Conservation (phyloP, 2,888 invertebrate species). For the Argynnis bischoffii region DNA sequence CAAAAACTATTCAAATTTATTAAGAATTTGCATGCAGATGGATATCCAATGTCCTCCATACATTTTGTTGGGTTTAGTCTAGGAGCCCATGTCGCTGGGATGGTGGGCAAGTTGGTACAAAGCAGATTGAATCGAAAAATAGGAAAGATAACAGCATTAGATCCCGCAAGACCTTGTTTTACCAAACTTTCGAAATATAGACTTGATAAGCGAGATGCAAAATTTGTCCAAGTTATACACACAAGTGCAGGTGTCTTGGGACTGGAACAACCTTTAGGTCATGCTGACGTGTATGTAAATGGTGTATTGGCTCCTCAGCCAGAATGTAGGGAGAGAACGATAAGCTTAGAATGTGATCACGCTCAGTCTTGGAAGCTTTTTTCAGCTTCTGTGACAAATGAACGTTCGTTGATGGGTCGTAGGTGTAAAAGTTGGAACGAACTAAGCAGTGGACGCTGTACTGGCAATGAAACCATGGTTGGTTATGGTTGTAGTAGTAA, state of each 20-base stretch:
- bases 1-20: constrained; percentile 56
- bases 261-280: constrained; percentile 61
- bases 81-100: constrained; percentile 84
- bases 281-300: constrained; percentile 71
- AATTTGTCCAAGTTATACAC: constrained; percentile 69
- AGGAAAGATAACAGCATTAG: constrained; percentile 65
- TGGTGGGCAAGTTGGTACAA: constrained; percentile 62
- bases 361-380: constrained; percentile 66
- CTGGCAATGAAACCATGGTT: constrained; percentile 52
- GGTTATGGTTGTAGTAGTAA: constrained; percentile 55
- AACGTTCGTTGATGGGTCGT: constrained; percentile 49
- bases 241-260: constrained; percentile 69
- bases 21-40: constrained; percentile 50
- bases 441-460: constrained; percentile 51
- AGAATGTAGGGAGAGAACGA: constrained; percentile 57
- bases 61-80: constrained; percentile 85
- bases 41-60: constrained; percentile 68
- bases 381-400: constrained; percentile 55
- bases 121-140: constrained; percentile 51
- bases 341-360: constrained; percentile 69
- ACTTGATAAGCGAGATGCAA: constrained; percentile 57
- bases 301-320: constrained; percentile 64
- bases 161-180: constrained; percentile 73
- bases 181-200: constrained; percentile 50
- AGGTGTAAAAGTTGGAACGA: constrained; percentile 58